These are phyloP conservation scores for Stegodyphus mimosarum DNA, from an alignment of 1,140 invertebrate species.

Conservation along the genomic window DNA sequence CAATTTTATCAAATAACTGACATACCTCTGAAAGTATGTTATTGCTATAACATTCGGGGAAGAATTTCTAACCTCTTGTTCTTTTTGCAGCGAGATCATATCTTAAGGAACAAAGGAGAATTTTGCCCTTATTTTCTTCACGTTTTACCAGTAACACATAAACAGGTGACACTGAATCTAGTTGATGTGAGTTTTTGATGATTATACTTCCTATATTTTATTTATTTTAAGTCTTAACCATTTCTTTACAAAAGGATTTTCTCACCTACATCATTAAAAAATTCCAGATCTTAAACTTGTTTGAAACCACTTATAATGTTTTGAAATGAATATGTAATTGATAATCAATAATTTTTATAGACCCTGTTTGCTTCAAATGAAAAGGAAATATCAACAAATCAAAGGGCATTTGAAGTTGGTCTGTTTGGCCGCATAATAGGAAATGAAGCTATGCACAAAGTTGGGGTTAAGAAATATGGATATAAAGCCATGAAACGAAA, in stretches of 20 bases:
- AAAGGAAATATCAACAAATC: conserved; percentile 14
- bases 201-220: no score
- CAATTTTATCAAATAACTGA: no score
- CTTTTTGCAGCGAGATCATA: neutral
- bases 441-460: conserved; percentile 37
- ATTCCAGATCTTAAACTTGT: neutral
- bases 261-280: no score
- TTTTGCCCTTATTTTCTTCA: conserved; percentile 28
- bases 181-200: conserved; percentile 37
- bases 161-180: conserved; percentile 23
- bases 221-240: no score
- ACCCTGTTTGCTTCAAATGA: conserved; percentile 2
- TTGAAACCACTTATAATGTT: no score
- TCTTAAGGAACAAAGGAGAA: conserved; percentile 1
- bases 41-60: no score
- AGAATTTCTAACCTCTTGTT: no score
- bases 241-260: no score
- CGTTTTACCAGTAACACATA: conserved; percentile 25
- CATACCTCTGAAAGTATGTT: no score
- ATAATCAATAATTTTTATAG: neutral
- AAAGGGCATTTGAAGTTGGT: conserved; percentile 46
- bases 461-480: conserved; percentile 32
- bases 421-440: conserved; percentile 24
- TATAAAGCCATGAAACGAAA: conserved; percentile 5
- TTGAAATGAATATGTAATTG: no score